Conservation (phyloP, 2,113 vertebrate genomes). For the Pseudopodoces humilis region DNA sequence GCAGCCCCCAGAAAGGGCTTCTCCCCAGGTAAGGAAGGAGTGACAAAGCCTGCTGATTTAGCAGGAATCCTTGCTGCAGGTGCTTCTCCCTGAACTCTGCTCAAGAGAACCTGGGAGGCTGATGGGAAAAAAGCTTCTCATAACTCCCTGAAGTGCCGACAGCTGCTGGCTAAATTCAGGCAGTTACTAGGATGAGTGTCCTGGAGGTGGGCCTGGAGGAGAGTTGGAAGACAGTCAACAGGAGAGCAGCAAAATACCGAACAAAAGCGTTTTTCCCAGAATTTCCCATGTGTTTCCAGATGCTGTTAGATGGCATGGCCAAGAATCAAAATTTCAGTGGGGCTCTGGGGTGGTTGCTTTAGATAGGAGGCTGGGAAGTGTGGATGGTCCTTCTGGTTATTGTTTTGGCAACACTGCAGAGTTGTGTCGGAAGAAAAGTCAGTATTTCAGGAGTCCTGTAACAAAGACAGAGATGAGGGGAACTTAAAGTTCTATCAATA, state of each 20-base stretch:
- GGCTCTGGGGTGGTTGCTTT: background rate
- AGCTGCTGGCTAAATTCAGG: accelerated
- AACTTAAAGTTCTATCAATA: background rate
- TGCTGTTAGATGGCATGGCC: background rate
- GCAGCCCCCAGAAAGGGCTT: background rate
- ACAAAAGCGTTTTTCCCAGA: background rate
- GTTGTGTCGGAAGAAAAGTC: background rate
- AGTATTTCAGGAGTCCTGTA: background rate
- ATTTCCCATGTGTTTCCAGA: accelerated
- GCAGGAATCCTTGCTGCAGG: background rate
- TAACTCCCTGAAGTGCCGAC: background rate
- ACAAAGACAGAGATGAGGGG: background rate
- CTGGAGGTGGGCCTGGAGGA: background rate
- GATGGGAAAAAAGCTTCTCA: background rate
- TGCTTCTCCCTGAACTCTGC: background rate
- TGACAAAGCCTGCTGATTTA: background rate
- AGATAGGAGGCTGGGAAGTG: background rate
- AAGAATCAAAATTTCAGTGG: background rate
- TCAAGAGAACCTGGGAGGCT: background rate
- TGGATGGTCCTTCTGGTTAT: background rate
- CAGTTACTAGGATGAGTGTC: background rate
- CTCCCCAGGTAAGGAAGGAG: background rate
- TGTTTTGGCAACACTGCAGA: background rate
- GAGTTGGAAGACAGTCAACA: background rate
- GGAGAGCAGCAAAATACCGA: background rate